These are phyloP conservation scores for Rhodinocichla rosea DNA, from an alignment of 2,113 vertebrate genomes.

Conservation along the genomic window DNA sequence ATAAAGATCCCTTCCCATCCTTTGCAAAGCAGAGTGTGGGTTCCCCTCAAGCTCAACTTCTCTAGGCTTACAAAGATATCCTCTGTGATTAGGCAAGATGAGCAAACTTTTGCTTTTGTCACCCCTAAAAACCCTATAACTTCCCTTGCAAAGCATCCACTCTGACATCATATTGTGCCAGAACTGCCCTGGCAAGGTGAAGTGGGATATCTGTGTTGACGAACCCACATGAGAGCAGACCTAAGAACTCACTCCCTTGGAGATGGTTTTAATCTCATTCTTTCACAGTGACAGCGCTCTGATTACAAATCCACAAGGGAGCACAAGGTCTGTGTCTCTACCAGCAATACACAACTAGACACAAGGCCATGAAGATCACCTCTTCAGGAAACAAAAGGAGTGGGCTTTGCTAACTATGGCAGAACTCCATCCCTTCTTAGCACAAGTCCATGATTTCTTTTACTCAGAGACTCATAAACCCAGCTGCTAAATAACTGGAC, in stretches of 20 bases:
- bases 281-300: background rate
- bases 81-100: background rate
- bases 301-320: background rate
- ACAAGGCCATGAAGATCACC: background rate
- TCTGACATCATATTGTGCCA: background rate
- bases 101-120: background rate
- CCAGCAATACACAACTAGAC: background rate
- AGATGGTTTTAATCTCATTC: slow-evolving; percentile 15
- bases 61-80: background rate
- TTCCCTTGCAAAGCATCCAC: background rate
- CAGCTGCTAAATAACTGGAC: background rate
- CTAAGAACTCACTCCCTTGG: background rate
- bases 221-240: background rate
- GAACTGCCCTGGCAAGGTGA: background rate
- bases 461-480: background rate
- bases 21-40: background rate
- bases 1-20: background rate
- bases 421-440: background rate
- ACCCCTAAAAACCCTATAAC: background rate
- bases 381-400: background rate
- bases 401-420: background rate
- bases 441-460: background rate
- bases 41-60: background rate
- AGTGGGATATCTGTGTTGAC: background rate
- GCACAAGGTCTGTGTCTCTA: background rate